phyloP scores from a whole-genome alignment of 2,888 invertebrate genomes.

The Ormyrus rosae region DNA sequence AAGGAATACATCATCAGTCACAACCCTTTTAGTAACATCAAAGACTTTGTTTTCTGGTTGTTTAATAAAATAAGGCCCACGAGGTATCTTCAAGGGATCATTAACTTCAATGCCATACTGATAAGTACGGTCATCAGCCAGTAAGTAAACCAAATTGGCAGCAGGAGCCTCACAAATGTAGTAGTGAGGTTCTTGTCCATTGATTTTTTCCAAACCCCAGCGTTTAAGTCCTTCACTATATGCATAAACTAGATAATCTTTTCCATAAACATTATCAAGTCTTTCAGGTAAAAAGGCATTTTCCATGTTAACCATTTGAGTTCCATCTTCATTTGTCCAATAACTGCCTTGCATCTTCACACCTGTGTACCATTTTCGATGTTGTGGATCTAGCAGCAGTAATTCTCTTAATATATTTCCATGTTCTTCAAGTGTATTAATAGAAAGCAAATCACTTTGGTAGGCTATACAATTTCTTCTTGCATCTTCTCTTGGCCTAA shows the following conservation, averaged over 20 bases:
- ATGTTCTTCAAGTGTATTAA: constrained; percentile 91
- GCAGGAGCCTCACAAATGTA: constrained; percentile 94
- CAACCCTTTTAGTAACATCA: constrained; percentile 84
- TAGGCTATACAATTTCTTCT: constrained; percentile 88
- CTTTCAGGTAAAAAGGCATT: constrained; percentile 87
- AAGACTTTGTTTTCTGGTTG: constrained; percentile 91
- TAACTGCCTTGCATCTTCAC: constrained; percentile 85
- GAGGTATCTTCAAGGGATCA: constrained; percentile 88
- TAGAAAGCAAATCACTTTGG: constrained; percentile 87
- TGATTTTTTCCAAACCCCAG: constrained; percentile 91
- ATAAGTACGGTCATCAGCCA: constrained; percentile 86
- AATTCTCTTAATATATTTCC: constrained; percentile 89
- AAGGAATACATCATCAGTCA: constrained; percentile 85
- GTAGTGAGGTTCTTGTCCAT: constrained; percentile 85
- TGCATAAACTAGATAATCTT: constrained; percentile 88
- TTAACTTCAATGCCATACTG: constrained; percentile 90
- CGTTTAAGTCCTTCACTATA: constrained; percentile 79
- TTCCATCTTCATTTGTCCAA: constrained; percentile 92
- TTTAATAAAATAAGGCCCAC: constrained; percentile 92
- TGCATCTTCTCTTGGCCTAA: constrained; percentile 88
- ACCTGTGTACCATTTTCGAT: constrained; percentile 91
- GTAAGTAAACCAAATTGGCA: constrained; percentile 83
- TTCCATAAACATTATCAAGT: constrained; percentile 77
- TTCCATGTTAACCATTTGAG: constrained; percentile 86
- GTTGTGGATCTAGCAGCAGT: constrained; percentile 89